phyloP scores from a whole-genome alignment of 1,140 invertebrate species.

The Philotrypesis tridentata region DNA sequence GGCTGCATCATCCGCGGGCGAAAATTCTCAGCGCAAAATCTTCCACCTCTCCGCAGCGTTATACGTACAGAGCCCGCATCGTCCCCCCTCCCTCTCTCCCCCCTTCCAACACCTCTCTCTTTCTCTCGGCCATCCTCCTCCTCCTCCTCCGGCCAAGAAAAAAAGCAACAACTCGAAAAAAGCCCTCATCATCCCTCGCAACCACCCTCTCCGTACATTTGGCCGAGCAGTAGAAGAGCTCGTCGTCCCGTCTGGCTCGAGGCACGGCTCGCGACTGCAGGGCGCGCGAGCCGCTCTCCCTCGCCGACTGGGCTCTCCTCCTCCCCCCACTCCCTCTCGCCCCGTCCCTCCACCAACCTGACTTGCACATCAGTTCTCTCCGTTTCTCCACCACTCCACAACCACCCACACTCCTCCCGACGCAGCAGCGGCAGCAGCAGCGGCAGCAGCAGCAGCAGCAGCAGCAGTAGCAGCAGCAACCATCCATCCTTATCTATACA shows the following conservation, averaged over 20 bases:
- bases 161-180: background rate
- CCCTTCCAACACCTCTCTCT: background rate
- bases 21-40: background rate
- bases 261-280: constrained; percentile 31
- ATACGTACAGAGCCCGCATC: background rate
- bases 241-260: constrained; percentile 52
- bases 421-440: constrained; percentile 15
- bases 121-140: background rate
- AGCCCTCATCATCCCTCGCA: background rate
- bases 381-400: constrained; percentile 32
- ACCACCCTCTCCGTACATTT: background rate
- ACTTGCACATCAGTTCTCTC: background rate
- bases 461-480: background rate
- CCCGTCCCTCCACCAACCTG: background rate
- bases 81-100: too few species aligned
- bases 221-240: background rate
- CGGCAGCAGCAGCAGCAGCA: background rate
- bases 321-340: background rate
- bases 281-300: constrained; percentile 10
- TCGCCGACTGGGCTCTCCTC: constrained; percentile 9
- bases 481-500: background rate
- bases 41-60: background rate
- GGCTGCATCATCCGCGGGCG: too few species aligned
- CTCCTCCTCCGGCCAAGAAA: background rate
- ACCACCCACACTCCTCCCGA: constrained; percentile 20